A percentile compares a stretch with the other conserved stretches of the same genome.
Conservation (phyloP, 2,888 invertebrate genomes). For the Hemicrepidius hirtus region DNA sequence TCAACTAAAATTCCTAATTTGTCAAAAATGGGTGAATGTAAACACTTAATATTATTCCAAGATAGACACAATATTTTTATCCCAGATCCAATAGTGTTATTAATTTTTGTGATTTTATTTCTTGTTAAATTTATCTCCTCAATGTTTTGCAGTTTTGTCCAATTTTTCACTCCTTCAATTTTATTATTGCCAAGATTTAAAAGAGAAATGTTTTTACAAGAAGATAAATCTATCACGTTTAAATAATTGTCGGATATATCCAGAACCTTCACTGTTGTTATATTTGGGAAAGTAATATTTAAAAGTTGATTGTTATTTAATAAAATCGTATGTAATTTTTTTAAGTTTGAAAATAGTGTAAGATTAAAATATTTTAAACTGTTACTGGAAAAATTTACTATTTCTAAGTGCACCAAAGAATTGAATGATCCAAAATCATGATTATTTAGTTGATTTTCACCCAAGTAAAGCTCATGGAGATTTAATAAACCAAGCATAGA, state of each 20-base stretch:
- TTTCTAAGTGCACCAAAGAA: constrained; percentile 8
- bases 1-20: background rate
- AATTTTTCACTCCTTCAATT: constrained; percentile 3
- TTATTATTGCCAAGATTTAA: constrained; percentile 17
- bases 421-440: background rate
- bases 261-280: background rate
- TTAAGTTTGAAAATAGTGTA: background rate
- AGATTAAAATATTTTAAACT: background rate
- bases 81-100: background rate
- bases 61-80: background rate
- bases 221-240: background rate
- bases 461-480: background rate
- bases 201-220: background rate
- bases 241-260: background rate
- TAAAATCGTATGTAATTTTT: background rate
- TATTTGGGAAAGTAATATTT: background rate
- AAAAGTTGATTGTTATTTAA: background rate
- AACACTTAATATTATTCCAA: constrained; percentile 1
- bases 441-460: background rate
- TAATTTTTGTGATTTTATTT: background rate
- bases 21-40: background rate
- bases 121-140: background rate
- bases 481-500: background rate
- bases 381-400: constrained; percentile 8
- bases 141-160: constrained; percentile 5